These are phyloP conservation scores for Myrmecophaga tridactyla DNA, from an alignment of 2,113 vertebrate species.

Conservation along the genomic window DNA sequence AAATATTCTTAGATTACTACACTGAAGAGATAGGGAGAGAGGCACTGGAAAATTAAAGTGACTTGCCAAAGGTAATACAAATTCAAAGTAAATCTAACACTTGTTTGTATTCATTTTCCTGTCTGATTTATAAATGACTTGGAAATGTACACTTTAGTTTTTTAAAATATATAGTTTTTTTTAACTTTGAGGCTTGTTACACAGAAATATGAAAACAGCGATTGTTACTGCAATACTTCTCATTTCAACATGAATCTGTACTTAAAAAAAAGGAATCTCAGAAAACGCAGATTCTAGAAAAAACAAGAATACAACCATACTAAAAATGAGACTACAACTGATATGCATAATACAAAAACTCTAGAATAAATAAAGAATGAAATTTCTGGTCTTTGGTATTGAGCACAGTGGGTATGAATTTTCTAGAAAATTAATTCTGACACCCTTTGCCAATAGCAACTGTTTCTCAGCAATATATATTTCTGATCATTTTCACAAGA, in stretches of 20 bases:
- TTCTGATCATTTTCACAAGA: constrained; percentile 18
- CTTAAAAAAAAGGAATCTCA: constrained; percentile 36
- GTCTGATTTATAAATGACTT: neutral
- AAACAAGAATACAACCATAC: neutral
- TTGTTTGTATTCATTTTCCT: constrained; percentile 32
- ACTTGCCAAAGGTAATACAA: constrained; percentile 8
- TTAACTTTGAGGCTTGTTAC: neutral
- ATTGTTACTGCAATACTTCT: constrained; percentile 14
- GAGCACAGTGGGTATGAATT: neutral
- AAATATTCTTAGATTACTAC: neutral
- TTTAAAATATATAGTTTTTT: neutral
- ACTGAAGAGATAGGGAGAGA: neutral
- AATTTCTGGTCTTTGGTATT: neutral
- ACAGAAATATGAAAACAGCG: constrained; percentile 24
- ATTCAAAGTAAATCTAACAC: neutral
- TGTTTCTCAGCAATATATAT: neutral
- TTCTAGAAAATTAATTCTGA: constrained; percentile 40
- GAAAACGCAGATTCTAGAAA: neutral
- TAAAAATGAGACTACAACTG: neutral
- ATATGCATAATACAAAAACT: neutral
- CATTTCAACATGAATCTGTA: constrained; percentile 10
- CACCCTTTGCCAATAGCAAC: neutral
- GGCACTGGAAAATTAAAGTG: neutral
- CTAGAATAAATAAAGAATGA: neutral
- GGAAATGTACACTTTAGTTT: constrained; percentile 27